Evolutionary conservation across 2,113 vertebrate species (phyloP), one percentile per base, ranked within the genome.

Genomic region (Drymodes brunneopygia): DNA sequence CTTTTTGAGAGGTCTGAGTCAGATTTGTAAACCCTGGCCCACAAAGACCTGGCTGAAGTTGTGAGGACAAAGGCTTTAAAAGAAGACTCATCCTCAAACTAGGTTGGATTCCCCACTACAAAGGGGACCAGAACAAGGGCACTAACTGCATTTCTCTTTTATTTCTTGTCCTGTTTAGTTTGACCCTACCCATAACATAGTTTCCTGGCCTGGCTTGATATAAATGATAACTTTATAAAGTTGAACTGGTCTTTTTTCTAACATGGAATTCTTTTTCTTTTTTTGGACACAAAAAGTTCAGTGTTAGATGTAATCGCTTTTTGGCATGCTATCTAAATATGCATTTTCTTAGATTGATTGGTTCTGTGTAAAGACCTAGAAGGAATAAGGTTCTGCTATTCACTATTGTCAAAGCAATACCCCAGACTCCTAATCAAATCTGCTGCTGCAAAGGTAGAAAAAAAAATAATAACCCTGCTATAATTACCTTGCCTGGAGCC

Each of bases 371-470:
- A 92, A 81, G 45, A 56, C 65, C 57, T 81, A 69, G 54, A 77
- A 87, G 61, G 77, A 94, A 92, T 75, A 92, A 94, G 50, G 86
- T 87, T 72, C 73, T 56, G 12, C 84, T 81, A 91, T 96, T 95
- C 91, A 92, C 62, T 53, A 47, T 82, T 92, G 73, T 96, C 93
- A 95, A 89, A 92, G 70, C 71, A 95, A 95, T 95, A 85, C 78
- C 87, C 70, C 57, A 90, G 91, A 91, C 50, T 90, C 81, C 77
- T 72, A 89, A 92, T 71, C 89, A 96, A 95, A 94, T 85, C 60
- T 88, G 42, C 70, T 92, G 64, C 54, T 91, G 83, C 42, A 73
- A 87, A 94, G 12, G 80, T 77, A 92, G 61, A 29, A 6, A 71
- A 91, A 38, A 90, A 89, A 86, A 81, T 61, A 94, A 89, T 56